These are phyloP conservation scores for Gopherus evgoodei DNA, from an alignment of 2,113 vertebrate species.

Conservation along the genomic window DNA sequence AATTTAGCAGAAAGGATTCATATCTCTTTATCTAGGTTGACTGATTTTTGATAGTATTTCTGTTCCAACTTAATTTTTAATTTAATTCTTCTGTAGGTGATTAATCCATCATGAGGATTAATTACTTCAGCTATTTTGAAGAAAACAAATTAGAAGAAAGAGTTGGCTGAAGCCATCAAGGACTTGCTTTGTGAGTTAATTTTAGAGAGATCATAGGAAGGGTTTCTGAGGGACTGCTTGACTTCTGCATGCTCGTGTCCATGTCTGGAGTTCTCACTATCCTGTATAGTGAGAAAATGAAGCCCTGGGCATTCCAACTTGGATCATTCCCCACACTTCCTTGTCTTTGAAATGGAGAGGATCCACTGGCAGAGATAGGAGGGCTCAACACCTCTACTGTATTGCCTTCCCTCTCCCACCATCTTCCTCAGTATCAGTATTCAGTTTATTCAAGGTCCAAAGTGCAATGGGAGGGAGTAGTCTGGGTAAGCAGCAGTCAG, in stretches of 20 bases:
- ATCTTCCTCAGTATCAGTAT: not conserved
- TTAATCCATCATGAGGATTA: conserved; percentile 4
- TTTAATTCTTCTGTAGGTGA: not conserved
- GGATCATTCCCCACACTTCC: not conserved
- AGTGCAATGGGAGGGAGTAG: not conserved
- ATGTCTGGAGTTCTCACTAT: not conserved
- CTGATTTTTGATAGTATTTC: conserved; percentile 14
- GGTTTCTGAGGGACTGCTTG: not conserved
- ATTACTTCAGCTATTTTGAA: conserved; percentile 20
- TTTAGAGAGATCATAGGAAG: not conserved
- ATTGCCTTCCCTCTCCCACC: not conserved
- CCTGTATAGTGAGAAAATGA: not conserved
- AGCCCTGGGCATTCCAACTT: not conserved
- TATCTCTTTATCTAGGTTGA: not conserved
- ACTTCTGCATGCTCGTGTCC: not conserved
- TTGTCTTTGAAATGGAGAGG: not conserved
- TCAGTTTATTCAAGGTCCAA: not conserved
- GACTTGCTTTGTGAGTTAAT: not conserved
- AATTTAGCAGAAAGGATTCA: not conserved
- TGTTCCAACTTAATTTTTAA: not conserved
- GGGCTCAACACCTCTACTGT: not conserved
- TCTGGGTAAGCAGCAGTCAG: not conserved
- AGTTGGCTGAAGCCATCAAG: not conserved
- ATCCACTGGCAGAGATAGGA: not conserved
- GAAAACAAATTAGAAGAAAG: not conserved